Evolutionary conservation across 2,888 invertebrate genomes (phyloP).

Genomic region (Sinopyrophorus schimmeli): DNA sequence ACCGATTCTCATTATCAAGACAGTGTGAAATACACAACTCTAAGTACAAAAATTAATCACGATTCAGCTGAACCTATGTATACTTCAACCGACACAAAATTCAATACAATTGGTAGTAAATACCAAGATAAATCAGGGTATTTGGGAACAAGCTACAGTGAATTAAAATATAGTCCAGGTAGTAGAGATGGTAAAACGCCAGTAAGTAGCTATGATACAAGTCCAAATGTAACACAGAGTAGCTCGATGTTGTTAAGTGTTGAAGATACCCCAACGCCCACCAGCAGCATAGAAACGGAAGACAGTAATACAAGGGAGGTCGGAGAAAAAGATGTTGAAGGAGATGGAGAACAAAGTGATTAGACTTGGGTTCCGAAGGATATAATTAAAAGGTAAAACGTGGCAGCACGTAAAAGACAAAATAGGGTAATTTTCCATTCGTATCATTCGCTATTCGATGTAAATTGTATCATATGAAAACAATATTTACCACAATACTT

Average conservation of each 20-base stretch:
- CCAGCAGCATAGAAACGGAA: constrained; percentile 63
- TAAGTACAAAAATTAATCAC: constrained; percentile 41
- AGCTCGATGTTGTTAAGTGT: constrained; percentile 44
- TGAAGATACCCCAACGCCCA: constrained; percentile 61
- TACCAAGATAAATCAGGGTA: constrained; percentile 48
- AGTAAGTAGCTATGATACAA: constrained; percentile 42
- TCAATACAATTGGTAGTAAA: constrained; percentile 45
- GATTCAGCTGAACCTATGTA: constrained; percentile 39
- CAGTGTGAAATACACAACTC: constrained; percentile 42
- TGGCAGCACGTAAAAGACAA: constrained; percentile 50
- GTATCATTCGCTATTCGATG: constrained; percentile 40
- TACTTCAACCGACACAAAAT: constrained; percentile 38
- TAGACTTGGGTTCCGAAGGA: constrained; percentile 40
- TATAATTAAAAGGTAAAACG: constrained; percentile 22
- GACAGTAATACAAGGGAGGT: constrained; percentile 60
- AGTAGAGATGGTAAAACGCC: constrained; percentile 36
- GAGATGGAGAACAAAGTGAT: constrained; percentile 63
- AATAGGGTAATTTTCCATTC: constrained; percentile 38
- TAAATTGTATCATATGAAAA: constrained; percentile 40
- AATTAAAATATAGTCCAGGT: constrained; percentile 46
- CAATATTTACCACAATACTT: constrained; percentile 19
- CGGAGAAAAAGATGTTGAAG: constrained; percentile 61
- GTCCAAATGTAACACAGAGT: constrained; percentile 44
- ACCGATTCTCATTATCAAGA: constrained; percentile 38
- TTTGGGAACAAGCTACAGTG: constrained; percentile 42